Conservation (phyloP, 2,797 vertebrate genomes). For the Remorina albescens region DNA sequence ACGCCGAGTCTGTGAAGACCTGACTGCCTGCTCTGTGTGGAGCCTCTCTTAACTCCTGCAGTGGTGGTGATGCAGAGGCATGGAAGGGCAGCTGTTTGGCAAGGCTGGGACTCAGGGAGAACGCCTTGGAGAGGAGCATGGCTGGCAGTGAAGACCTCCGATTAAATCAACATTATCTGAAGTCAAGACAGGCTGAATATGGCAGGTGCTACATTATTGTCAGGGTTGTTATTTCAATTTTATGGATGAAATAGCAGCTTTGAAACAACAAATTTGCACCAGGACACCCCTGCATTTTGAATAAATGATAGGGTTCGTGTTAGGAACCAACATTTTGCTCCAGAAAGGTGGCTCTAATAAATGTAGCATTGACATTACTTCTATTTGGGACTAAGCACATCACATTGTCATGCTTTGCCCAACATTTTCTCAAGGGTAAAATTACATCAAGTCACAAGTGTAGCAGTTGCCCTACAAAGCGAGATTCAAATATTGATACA, state of each 20-base stretch:
- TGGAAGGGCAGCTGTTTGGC: conserved; percentile 27
- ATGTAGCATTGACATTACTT: neutral
- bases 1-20: conserved; percentile 35
- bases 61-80: conserved; percentile 33
- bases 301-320: neutral
- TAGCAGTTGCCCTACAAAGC: neutral
- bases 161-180: conserved; percentile 12
- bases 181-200: neutral
- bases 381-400: conserved; percentile 14
- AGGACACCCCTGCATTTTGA: neutral
- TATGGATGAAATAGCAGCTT: neutral
- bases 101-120: conserved; percentile 21
- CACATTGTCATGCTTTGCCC: neutral
- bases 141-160: conserved; percentile 23
- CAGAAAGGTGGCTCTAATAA: neutral
- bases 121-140: neutral
- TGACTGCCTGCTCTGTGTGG: conserved; percentile 13
- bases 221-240: conserved; percentile 5
- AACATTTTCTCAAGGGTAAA: neutral
- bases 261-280: neutral
- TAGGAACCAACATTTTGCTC: neutral
- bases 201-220: neutral
- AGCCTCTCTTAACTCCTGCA: conserved; percentile 16
- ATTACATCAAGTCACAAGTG: neutral
- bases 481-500: conserved; percentile 10